phyloP scores from a whole-genome alignment of 92 coral and sea anemone species.

The Epizoanthus scotinus region DNA sequence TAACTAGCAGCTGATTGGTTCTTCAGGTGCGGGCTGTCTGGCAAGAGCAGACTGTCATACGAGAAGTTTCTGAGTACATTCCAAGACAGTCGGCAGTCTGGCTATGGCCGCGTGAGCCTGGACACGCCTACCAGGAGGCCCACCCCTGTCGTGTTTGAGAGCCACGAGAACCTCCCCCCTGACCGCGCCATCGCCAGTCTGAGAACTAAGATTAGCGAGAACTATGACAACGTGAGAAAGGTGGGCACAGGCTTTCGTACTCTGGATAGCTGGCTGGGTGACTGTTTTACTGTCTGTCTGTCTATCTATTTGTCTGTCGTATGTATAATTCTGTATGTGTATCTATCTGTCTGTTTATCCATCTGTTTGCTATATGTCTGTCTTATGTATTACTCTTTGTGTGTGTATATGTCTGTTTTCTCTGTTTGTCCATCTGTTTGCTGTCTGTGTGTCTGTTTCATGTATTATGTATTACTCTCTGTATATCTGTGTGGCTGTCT shows the following conservation, averaged over 20 bases:
- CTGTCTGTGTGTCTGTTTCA: too few species aligned
- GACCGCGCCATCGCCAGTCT: constrained; percentile 83
- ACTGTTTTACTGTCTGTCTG: neutral
- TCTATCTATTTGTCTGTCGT: too few species aligned
- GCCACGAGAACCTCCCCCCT: constrained; percentile 63
- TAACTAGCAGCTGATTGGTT: neutral
- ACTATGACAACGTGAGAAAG: constrained; percentile 70
- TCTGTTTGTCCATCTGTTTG: too few species aligned
- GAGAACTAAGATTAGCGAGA: constrained; percentile 65
- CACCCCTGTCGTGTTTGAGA: constrained; percentile 74
- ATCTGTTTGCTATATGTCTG: neutral
- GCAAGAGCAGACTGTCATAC: constrained; percentile 77
- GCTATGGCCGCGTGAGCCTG: constrained; percentile 86
- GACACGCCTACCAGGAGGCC: constrained; percentile 66
- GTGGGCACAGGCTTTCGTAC: constrained; percentile 33
- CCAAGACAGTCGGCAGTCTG: constrained; percentile 76
- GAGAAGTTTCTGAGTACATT: constrained; percentile 86
- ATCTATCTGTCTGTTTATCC: neutral
- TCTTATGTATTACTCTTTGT: too few species aligned
- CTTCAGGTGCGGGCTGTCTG: constrained; percentile 78
- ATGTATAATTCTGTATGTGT: neutral
- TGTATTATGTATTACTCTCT: too few species aligned
- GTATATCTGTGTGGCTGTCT: too few species aligned
- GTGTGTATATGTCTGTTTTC: neutral
- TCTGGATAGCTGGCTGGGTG: neutral